Conservation (phyloP, 1,140 invertebrate genomes). For the Drosophila novamexicana region DNA sequence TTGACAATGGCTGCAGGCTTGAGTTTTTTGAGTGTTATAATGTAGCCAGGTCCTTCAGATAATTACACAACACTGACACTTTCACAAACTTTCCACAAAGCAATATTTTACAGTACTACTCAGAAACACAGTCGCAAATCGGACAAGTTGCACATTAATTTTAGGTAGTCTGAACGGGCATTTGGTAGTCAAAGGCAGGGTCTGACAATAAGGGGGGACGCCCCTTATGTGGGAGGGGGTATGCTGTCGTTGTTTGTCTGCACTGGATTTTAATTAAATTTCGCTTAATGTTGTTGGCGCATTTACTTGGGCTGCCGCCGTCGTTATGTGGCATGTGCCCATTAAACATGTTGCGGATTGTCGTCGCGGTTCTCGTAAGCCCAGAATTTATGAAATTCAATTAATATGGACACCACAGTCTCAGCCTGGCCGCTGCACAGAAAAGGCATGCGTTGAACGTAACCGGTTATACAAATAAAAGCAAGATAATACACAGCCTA, state of each 20-base stretch:
- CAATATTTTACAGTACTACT: background rate
- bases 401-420: conserved; percentile 96
- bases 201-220: background rate
- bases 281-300: conserved; percentile 53
- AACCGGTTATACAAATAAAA: conserved; percentile 1
- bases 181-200: background rate
- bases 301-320: conserved; percentile 11
- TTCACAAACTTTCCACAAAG: background rate
- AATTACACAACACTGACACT: background rate
- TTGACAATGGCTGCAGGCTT: background rate
- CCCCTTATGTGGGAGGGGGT: background rate
- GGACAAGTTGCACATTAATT: conserved; percentile 6
- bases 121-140: background rate
- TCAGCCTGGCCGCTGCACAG: conserved; percentile 93
- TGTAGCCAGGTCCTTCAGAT: background rate
- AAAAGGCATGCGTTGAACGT: conserved; percentile 6
- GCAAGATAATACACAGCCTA: conserved; percentile 16
- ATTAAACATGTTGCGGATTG: conserved; percentile 74
- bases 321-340: conserved; percentile 29
- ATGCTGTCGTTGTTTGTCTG: conserved; percentile 15
- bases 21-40: background rate
- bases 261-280: conserved; percentile 69
- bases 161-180: background rate
- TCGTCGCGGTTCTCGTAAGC: conserved; percentile 96
- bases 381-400: conserved; percentile 98